phyloP scores from a whole-genome alignment of 2,888 invertebrate genomes.

The Torymus aiolomorphi region DNA sequence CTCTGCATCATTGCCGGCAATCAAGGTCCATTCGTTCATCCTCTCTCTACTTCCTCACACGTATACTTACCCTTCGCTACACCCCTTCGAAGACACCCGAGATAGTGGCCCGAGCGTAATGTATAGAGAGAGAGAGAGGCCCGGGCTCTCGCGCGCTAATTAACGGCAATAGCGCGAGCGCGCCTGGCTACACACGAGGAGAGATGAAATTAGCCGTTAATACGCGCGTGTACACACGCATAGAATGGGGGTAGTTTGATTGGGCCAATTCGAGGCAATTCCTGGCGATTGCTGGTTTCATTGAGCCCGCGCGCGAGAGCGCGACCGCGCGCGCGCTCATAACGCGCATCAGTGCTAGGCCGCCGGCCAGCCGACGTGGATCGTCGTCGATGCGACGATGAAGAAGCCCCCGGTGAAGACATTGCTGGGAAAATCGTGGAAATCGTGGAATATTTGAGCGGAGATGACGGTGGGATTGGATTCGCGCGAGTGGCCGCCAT shows the following conservation, averaged over 20 bases:
- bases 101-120: too few species aligned
- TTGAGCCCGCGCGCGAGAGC: constrained; percentile 69
- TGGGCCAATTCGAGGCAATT: constrained; percentile 77
- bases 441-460: too few species aligned
- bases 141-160: constrained; percentile 19
- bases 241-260: constrained; percentile 76
- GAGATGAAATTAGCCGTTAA: constrained; percentile 75
- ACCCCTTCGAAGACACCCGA: too few species aligned
- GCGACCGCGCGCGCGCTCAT: constrained; percentile 60
- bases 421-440: too few species aligned
- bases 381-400: background rate
- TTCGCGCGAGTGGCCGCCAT: too few species aligned
- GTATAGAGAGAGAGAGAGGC: too few species aligned
- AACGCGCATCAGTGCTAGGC: constrained; percentile 71
- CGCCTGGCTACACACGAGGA: background rate
- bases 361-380: constrained; percentile 69
- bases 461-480: too few species aligned
- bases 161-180: constrained; percentile 21
- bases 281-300: constrained; percentile 76
- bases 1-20: too few species aligned
- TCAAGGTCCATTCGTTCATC: too few species aligned
- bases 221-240: constrained; percentile 72
- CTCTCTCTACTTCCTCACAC: too few species aligned
- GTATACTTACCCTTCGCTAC: too few species aligned
- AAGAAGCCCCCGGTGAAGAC: too few species aligned